Evolutionary conservation across 2,113 vertebrate genomes (phyloP), one percentile per base, ranked within the genome.

Genomic region (Megalops atlanticus): DNA sequence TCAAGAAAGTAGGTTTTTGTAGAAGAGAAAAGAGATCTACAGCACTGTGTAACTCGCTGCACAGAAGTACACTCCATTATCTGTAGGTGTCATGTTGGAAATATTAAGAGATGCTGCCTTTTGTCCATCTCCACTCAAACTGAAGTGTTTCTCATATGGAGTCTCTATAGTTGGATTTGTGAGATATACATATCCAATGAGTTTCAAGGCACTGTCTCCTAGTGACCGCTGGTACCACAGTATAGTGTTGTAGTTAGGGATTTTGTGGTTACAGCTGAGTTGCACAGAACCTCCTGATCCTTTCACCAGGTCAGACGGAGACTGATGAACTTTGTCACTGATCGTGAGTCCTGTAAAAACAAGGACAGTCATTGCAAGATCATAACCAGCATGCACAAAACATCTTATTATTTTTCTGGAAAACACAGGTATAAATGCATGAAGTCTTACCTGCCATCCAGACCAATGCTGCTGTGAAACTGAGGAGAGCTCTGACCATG

Each of bases 51-150:
- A 36, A 68, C 64, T n/a, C 27, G 64, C n/a, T n/a, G n/a, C n/a
- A n/a, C n/a, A 4, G n/a, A n/a, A n/a, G 54, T 87, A 89, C 11
- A 87, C 49, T 6, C 80, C 89, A 78, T 80, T 87, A 85, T 78
- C 76, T 40, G 33, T n/a, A n/a, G 76, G 4, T 40, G 0, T 64
- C 52, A 80, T 14, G 18, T 36, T 69, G 11, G n/a, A 31, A 18
- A 73, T 38, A 14, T 35, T 10, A 18, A 80, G 47, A 72, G 35
- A 49, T 27, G 68, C 69, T 49, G 27, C 31, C 15, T 21, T 31
- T 21, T 4, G 1, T 36, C 68, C 78, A 49, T 80, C 68, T 73
- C 68, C 68, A 73, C 68, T 74, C 2, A 80, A 15, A 33, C 6
- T 80, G 45, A 49, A 71, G 8, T 45, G 7, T 49, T 0, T 31